These are phyloP conservation scores for Drosophila monieri DNA, from an alignment of 2,888 invertebrate genomes.

Conservation along the genomic window DNA sequence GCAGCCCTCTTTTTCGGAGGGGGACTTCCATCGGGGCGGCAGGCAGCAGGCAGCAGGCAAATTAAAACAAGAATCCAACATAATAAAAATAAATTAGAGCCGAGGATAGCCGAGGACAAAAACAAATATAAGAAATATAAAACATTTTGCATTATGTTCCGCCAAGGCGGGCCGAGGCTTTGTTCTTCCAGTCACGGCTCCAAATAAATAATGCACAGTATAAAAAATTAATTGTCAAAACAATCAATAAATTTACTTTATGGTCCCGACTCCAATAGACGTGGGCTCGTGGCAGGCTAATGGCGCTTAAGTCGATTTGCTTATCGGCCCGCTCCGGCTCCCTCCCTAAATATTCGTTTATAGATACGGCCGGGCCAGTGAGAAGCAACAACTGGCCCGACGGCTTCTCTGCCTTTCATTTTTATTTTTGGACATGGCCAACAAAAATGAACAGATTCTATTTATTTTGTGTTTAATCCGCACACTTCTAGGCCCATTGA, in stretches of 20 bases:
- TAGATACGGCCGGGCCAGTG: conserved; percentile 17
- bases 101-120: not conserved
- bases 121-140: conserved; percentile 14
- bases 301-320: conserved; percentile 61
- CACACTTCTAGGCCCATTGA: conserved; percentile 6
- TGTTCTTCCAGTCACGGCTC: conserved; percentile 10
- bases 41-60: conserved; percentile 1
- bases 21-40: no score
- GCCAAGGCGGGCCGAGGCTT: conserved; percentile 3
- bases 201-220: conserved; percentile 59
- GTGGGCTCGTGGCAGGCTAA: conserved; percentile 58
- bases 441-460: conserved; percentile 43
- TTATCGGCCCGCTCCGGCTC: conserved; percentile 42
- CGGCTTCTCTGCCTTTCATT: conserved; percentile 41
- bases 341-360: conserved; percentile 1
- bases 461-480: conserved; percentile 35
- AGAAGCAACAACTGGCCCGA: conserved; percentile 8
- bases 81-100: conserved; percentile 50
- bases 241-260: conserved; percentile 73
- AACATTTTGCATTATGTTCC: conserved; percentile 28
- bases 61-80: conserved; percentile 41
- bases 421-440: conserved; percentile 37
- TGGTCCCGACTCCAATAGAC: conserved; percentile 40
- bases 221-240: conserved; percentile 71
- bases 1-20: conserved; percentile 10